Conservation (phyloP, 2,797 vertebrate genomes). For the Ciconia nigra region DNA sequence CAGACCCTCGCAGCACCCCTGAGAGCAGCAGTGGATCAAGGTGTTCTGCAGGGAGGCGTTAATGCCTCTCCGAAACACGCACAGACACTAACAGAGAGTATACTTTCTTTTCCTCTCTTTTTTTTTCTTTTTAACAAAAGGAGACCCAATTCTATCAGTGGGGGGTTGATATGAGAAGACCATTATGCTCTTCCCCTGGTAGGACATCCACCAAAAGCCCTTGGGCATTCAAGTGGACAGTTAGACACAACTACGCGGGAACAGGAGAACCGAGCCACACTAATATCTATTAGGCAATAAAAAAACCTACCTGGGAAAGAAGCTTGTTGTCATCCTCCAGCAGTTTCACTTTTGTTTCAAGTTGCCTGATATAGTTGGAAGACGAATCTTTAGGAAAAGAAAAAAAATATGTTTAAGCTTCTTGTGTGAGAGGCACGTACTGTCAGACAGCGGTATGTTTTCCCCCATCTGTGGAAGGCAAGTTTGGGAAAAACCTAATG, state of each 20-base stretch:
- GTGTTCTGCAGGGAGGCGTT: background rate
- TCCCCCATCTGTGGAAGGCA: background rate
- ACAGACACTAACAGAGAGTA: background rate
- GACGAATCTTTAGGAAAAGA: conserved; percentile 83
- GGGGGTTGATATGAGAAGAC: background rate
- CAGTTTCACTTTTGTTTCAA: conserved; percentile 92
- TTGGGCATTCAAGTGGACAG: background rate
- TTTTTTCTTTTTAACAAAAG: background rate
- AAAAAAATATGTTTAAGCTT: background rate
- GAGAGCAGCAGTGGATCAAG: background rate
- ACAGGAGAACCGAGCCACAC: background rate
- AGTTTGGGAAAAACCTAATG: background rate
- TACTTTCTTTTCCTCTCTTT: rapidly evolving
- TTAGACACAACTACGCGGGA: background rate
- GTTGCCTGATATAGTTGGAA: conserved; percentile 90
- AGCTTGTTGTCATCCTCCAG: conserved; percentile 91
- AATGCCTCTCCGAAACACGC: background rate
- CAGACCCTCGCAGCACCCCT: background rate
- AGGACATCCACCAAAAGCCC: background rate
- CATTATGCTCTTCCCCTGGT: background rate
- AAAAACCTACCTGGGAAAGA: conserved; percentile 85
- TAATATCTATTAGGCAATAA: background rate
- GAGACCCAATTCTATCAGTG: background rate
- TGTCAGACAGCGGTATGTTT: background rate
- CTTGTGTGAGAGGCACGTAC: background rate